Conservation (phyloP, 2,113 vertebrate species). For the Podiceps cristatus region DNA sequence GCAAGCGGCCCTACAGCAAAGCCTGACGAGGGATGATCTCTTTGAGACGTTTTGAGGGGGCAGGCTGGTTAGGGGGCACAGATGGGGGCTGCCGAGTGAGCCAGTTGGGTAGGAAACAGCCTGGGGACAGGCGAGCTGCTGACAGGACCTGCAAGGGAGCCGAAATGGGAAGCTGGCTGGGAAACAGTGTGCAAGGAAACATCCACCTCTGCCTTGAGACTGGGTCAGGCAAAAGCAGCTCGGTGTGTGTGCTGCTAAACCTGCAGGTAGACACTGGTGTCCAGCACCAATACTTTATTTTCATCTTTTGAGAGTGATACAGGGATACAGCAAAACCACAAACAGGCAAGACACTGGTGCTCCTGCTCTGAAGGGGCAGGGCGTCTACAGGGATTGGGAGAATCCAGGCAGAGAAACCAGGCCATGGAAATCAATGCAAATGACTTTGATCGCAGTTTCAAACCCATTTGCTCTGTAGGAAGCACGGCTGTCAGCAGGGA, state of each 20-base stretch:
- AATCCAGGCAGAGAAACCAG: conserved; percentile 44
- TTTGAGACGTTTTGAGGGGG: background rate
- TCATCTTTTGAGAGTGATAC: background rate
- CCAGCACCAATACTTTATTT: background rate
- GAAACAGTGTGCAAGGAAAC: accelerated
- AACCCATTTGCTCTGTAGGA: conserved; percentile 61
- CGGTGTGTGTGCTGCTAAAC: accelerated
- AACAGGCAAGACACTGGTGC: accelerated
- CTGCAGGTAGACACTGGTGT: accelerated
- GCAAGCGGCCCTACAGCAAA: background rate
- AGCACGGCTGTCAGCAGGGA: conserved; percentile 33
- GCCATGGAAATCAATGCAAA: conserved; percentile 54
- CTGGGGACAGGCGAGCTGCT: background rate
- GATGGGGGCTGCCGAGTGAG: accelerated
- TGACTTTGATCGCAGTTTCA: background rate
- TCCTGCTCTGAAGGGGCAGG: background rate
- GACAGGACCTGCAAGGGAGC: accelerated
- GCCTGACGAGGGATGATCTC: accelerated
- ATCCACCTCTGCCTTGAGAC: background rate
- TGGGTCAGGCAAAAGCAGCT: background rate
- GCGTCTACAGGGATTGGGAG: background rate
- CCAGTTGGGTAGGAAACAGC: background rate
- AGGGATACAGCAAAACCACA: background rate
- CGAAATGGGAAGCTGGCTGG: background rate
- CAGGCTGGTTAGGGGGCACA: accelerated